Base-by-base conservation (phyloP, 2,113 vertebrate genomes). In the Ariopsis seemanni region DNA sequence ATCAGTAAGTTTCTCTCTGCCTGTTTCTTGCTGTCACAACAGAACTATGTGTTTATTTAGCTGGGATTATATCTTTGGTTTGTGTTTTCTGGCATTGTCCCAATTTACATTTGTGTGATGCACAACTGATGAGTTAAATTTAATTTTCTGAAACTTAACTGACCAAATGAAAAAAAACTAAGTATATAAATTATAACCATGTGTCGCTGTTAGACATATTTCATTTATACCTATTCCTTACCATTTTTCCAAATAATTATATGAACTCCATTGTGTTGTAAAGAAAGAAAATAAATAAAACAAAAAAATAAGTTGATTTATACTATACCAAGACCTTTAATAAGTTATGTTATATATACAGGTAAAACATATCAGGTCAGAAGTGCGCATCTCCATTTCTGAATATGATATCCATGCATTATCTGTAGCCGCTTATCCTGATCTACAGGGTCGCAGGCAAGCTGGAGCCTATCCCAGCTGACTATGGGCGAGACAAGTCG, bases 1-100 rank as follows among this genome's bases (percentile, higher is more conserved):
- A 99, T 92, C 98, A 98, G 98, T 99, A 94, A 97, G 98, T 97
- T 42, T 83, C 90, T 58, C 27, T 82, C 50, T 86, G 88, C 82
- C 58, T 58, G 60, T 63, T 20, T 84, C 12, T 86, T 7, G 53
- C 25, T 60, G 2, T 14, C 12, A 63, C 17, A 63, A 22, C 12
- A 30, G 25, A 57, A 80, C 50, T 55, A 25, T 25, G 50, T 78
- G 25, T 78, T 25, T 52, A n/a, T 55, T 79, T 79, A 30, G 2
- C 14, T 55, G 1, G 27, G 11, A 79, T 27, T 27, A 55, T n/a
- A 53, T 7, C 53, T 11, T 53, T 27, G 1, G 5, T 55, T 27
- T 55, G 75, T n/a, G 50, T 17, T 27, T 79, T 79, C 52, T 55
- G 6, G 52, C 50, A n/a, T 27, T 78, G 75, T 55, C 7, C 11